These are phyloP conservation scores for Malurus alboscapulatus DNA, from an alignment of 2,113 vertebrate genomes.

Conservation along the genomic window DNA sequence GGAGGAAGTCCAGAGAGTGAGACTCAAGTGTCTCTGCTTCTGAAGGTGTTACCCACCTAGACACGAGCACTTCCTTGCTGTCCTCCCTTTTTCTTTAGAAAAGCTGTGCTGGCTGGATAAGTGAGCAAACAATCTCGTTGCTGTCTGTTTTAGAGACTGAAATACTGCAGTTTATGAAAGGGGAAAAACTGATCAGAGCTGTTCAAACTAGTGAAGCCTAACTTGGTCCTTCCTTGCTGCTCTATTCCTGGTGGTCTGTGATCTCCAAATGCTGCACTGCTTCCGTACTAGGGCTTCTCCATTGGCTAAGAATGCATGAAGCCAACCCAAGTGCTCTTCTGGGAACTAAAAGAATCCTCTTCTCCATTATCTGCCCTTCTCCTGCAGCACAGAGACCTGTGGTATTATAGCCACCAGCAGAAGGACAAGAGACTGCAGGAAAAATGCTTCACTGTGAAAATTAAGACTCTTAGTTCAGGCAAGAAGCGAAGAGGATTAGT, in stretches of 20 bases:
- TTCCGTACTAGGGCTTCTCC: not conserved
- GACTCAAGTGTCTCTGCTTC: not conserved
- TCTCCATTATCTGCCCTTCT: not conserved
- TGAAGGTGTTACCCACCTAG: not conserved
- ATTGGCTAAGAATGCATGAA: not conserved
- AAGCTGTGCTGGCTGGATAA: not conserved
- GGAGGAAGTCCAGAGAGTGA: not conserved
- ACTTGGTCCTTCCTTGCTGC: not conserved
- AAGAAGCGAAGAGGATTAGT: slow-evolving; percentile 31
- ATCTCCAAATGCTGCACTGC: not conserved
- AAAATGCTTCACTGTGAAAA: not conserved
- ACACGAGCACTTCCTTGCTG: not conserved
- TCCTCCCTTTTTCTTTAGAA: not conserved
- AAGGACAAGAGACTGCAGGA: not conserved
- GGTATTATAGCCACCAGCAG: not conserved
- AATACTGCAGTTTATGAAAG: not conserved
- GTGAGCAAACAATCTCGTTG: not conserved
- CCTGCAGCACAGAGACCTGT: not conserved
- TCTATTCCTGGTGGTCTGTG: not conserved
- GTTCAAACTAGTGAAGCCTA: not conserved
- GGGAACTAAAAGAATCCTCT: not conserved
- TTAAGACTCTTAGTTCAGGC: slow-evolving; percentile 3
- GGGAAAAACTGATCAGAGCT: not conserved
- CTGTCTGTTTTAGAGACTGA: not conserved
- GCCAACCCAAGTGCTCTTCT: not conserved